Percentiles rank a stretch among this genome's conserved stretches.
Conservation (phyloP, 2,113 vertebrate species). For the Mormyrus iriodes region DNA sequence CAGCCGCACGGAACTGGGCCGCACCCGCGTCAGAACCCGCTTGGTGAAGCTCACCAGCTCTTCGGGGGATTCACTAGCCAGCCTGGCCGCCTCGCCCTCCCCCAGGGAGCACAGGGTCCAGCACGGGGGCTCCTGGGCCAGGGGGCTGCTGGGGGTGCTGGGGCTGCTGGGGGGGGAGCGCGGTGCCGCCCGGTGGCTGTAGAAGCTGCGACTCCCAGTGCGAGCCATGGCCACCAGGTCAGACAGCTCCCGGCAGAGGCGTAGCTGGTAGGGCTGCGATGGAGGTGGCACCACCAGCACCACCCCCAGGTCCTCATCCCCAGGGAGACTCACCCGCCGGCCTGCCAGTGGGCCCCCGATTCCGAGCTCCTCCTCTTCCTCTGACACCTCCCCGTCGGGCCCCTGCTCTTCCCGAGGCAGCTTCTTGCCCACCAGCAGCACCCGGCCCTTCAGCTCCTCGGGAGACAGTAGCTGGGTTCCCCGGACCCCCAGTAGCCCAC, state of each 20-base stretch:
- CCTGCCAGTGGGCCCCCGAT: conserved; percentile 65
- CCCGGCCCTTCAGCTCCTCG: conserved; percentile 80
- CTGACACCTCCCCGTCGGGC: conserved; percentile 85
- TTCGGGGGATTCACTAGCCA: conserved; percentile 86
- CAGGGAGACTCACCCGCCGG: conserved; percentile 64
- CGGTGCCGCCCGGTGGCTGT: conserved; percentile 52
- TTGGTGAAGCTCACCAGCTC: conserved; percentile 96
- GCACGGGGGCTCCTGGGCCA: conserved; percentile 45
- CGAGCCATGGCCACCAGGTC: conserved; percentile 79
- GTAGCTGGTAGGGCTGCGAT: conserved; percentile 69
- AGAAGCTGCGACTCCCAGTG: conserved; percentile 71
- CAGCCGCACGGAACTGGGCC: conserved; percentile 85
- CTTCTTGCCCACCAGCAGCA: conserved; percentile 88
- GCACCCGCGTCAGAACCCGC: conserved; percentile 80
- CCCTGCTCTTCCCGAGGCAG: conserved; percentile 65
- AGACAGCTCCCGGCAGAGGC: conserved; percentile 81
- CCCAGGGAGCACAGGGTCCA: conserved; percentile 92
- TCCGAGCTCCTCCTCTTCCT: conserved; percentile 91
- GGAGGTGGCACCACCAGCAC: conserved; percentile 66
- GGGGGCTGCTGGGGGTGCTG: conserved; percentile 58
- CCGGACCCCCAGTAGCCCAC: conserved; percentile 59
- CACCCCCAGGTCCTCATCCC: conserved; percentile 65
- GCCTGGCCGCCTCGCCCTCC: conserved; percentile 82
- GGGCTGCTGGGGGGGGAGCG: conserved; percentile 69
- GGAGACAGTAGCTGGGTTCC: conserved; percentile 75